Conservation (phyloP, 2,113 vertebrate genomes). For the Arvicanthis niloticus region DNA sequence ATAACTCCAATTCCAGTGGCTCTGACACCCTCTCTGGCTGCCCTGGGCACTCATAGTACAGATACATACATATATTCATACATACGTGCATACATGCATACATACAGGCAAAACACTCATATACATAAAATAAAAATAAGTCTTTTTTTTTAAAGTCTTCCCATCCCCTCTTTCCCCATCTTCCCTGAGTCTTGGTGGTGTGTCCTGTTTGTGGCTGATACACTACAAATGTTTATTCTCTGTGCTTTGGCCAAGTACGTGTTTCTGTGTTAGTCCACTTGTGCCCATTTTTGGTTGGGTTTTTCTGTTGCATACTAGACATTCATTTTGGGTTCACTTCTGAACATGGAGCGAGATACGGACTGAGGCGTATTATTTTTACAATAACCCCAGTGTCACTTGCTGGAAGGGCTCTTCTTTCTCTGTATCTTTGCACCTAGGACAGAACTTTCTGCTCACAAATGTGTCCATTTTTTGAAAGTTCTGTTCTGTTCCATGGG, state of each 20-base stretch:
- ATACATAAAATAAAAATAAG: not conserved
- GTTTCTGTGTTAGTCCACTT: not conserved
- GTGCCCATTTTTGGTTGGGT: not conserved
- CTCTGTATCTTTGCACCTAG: not conserved
- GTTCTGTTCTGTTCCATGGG: not conserved
- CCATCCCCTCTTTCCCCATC: not conserved
- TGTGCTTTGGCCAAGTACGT: not conserved
- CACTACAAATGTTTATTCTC: not conserved
- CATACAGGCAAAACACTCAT: not conserved
- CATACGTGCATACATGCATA: too few species aligned
- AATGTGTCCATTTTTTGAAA: not conserved
- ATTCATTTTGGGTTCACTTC: not conserved
- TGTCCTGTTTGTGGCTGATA: not conserved
- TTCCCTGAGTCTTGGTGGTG: not conserved
- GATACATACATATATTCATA: too few species aligned
- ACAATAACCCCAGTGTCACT: not conserved
- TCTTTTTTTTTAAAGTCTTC: not conserved
- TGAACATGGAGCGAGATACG: not conserved
- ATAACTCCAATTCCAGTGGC: not conserved
- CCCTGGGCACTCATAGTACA: not conserved
- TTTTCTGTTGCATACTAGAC: not conserved
- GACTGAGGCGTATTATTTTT: not conserved
- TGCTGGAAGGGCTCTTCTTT: not conserved
- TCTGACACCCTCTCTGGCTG: not conserved
- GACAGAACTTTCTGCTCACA: not conserved